Evolutionary conservation across 1,140 invertebrate species (phyloP).

Genomic region (Stegodyphus mimosarum): DNA sequence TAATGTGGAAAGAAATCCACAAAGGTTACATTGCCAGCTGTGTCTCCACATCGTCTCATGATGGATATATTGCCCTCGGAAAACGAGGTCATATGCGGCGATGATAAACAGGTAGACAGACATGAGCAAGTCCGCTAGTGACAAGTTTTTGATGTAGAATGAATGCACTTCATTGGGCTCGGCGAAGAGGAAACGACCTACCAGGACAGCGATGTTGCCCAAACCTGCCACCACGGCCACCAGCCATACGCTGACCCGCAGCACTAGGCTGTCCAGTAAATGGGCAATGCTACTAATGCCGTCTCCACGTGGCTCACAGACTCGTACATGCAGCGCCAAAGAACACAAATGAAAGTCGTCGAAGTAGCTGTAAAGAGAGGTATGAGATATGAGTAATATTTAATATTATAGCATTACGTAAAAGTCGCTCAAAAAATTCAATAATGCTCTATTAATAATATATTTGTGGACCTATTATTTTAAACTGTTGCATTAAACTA

Average conservation of each 20-base stretch:
- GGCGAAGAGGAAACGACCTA: constrained; percentile 74
- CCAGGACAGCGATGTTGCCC: constrained; percentile 75
- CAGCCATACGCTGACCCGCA: constrained; percentile 77
- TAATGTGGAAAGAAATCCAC: constrained; percentile 69
- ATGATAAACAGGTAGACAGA: constrained; percentile 81
- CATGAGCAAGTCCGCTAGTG: constrained; percentile 84
- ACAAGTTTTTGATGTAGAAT: constrained; percentile 78
- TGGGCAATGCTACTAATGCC: constrained; percentile 75
- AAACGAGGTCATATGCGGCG: constrained; percentile 76
- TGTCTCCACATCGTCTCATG: constrained; percentile 76
- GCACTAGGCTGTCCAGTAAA: constrained; percentile 74
- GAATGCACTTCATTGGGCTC: constrained; percentile 68
- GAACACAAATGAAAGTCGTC: constrained; percentile 78
- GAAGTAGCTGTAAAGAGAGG: constrained; percentile 73
- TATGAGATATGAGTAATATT: neutral
- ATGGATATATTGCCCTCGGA: constrained; percentile 74
- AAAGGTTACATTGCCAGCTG: constrained; percentile 79
- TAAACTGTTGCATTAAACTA: neutral
- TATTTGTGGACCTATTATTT: no score
- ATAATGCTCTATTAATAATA: neutral
- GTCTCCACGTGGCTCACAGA: constrained; percentile 77
- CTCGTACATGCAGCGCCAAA: constrained; percentile 71
- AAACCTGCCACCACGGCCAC: constrained; percentile 76
- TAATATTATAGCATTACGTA: neutral
- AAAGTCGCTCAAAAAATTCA: neutral